A percentile compares a stretch with the other conserved stretches of the same genome.
phyloP scores from a whole-genome alignment of 2,888 invertebrate species.

The Hydraecia micacea region DNA sequence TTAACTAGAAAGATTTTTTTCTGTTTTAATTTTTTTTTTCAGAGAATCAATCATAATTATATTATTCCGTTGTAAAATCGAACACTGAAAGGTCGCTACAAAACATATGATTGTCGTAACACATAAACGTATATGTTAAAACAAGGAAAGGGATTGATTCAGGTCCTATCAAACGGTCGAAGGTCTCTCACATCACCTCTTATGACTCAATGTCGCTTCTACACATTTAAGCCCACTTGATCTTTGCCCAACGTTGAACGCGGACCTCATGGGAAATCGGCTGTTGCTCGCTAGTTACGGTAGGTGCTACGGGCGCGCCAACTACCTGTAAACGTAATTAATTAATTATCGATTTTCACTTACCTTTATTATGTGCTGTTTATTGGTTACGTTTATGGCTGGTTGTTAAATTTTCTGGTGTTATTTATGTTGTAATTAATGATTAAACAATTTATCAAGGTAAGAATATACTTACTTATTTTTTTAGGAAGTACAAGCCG shows the following conservation, averaged over 20 bases:
- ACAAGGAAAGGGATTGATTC: neutral
- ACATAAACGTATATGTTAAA: neutral
- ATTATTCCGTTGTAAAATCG: no score
- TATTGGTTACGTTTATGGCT: constrained; percentile 60
- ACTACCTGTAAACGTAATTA: constrained; percentile 86
- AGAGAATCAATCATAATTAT: no score
- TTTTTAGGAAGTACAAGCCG: neutral
- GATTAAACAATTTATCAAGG: neutral
- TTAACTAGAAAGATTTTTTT: no score
- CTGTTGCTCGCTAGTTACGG: constrained; percentile 87
- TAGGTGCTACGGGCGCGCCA: constrained; percentile 84
- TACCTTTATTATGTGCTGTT: constrained; percentile 62
- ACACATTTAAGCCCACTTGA: constrained; percentile 43
- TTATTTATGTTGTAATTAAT: constrained; percentile 21
- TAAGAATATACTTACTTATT: neutral
- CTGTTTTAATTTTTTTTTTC: no score
- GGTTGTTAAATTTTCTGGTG: constrained; percentile 33
- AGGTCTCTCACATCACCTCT: neutral
- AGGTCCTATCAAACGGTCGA: neutral
- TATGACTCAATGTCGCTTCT: constrained; percentile 26
- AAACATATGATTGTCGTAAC: neutral
- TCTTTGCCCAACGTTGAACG: constrained; percentile 84
- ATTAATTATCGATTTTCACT: constrained; percentile 87
- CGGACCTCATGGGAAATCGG: constrained; percentile 88
- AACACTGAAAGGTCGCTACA: neutral